Evolutionary conservation across 1,140 invertebrate species (phyloP).

Genomic region (Metaphire vulgaris): DNA sequence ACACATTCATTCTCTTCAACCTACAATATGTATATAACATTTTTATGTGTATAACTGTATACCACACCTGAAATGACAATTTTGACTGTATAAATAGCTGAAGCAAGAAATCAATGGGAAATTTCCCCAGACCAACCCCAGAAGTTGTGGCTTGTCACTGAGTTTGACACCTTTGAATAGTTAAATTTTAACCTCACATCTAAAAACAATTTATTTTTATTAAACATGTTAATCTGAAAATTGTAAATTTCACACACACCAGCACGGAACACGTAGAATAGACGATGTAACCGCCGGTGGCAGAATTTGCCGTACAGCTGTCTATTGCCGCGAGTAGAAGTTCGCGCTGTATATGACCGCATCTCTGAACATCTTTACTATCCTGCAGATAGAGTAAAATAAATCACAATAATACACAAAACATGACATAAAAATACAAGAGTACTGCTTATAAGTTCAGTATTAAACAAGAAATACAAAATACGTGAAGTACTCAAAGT

Average conservation of each 20-base stretch:
- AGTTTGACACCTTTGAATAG: no score
- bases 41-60: no score
- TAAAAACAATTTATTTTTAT: no score
- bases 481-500: not conserved
- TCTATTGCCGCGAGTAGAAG: slow-evolving; percentile 93
- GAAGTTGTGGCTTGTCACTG: no score
- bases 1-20: slow-evolving; percentile 98
- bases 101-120: no score
- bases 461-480: not conserved
- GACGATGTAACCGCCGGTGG: slow-evolving; percentile 86
- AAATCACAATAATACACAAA: not conserved
- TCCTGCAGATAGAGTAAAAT: no score
- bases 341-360: slow-evolving; percentile 86
- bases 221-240: no score
- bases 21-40: slow-evolving; percentile 45
- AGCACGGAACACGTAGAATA: slow-evolving; percentile 98
- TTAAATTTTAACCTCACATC: no score
- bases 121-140: no score
- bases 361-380: slow-evolving; percentile 79
- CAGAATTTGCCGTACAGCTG: slow-evolving; percentile 82
- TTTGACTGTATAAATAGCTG: no score
- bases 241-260: no score
- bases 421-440: not conserved
- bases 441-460: not conserved
- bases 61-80: no score